These are phyloP conservation scores for Turritopsis rubra DNA, from an alignment of 30 jellyfish, hydroid and myxozoan species.

Conservation along the genomic window DNA sequence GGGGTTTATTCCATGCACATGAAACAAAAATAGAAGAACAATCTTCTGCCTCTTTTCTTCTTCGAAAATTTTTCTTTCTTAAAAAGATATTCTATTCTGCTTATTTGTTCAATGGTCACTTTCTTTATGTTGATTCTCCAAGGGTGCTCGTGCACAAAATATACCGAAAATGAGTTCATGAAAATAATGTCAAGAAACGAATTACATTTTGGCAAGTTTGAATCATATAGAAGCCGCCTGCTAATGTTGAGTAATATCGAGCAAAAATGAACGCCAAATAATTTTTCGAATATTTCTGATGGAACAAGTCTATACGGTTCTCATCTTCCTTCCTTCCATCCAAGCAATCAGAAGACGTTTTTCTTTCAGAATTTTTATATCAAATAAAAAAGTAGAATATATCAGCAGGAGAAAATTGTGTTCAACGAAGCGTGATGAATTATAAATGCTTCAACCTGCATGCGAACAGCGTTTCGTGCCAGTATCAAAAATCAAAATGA, in stretches of 20 bases:
- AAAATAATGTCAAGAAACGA: neutral
- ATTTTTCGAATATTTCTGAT: too few relatives aligned
- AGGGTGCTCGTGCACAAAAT: neutral
- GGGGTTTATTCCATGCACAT: neutral
- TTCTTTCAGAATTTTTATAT: neutral
- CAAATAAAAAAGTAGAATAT: neutral
- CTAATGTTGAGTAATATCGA: neutral
- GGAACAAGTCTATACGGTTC: neutral
- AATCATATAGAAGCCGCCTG: neutral
- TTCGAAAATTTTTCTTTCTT: neutral
- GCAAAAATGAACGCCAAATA: neutral
- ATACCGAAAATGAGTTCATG: neutral
- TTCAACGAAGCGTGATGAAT: slow-evolving; percentile 5
- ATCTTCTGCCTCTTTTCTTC: neutral
- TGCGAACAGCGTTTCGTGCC: neutral
- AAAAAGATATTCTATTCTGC: neutral
- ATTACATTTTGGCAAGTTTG: neutral
- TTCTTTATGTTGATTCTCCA: neutral
- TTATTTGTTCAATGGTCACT: neutral
- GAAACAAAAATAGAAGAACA: neutral
- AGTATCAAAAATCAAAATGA: neutral
- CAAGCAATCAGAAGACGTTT: too few relatives aligned
- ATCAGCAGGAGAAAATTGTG: neutral
- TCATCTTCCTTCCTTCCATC: neutral
- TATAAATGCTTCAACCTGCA: slow-evolving; percentile 2